phyloP scores from a whole-genome alignment of 2,113 vertebrate genomes.

The Eidolon helvum region DNA sequence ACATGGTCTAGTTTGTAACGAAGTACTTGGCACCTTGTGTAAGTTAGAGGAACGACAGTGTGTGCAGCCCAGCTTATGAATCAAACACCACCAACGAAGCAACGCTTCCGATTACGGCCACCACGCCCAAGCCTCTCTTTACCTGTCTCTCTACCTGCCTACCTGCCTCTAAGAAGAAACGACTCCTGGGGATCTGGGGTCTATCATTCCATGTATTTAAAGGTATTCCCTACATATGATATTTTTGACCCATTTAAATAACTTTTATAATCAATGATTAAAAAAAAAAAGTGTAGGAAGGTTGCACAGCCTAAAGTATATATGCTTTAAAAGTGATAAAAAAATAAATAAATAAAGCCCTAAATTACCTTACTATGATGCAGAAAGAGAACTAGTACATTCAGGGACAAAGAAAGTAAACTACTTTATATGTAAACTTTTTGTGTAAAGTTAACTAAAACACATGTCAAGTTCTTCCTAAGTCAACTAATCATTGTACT shows the following conservation, averaged over 20 bases:
- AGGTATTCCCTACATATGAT: not conserved
- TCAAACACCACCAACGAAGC: not conserved
- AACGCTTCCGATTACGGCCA: not conserved
- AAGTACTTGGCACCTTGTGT: not conserved
- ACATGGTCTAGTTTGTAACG: not conserved
- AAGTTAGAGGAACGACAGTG: not conserved
- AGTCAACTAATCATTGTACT: not conserved
- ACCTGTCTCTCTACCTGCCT: not conserved
- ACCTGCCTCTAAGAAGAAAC: not conserved
- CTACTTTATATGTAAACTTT: not conserved
- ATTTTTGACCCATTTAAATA: not conserved
- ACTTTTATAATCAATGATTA: not conserved
- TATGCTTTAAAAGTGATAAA: not conserved
- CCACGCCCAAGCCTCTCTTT: not conserved
- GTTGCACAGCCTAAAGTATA: not conserved
- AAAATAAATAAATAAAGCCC: not conserved
- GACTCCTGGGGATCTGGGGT: not conserved
- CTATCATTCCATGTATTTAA: not conserved
- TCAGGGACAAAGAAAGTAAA: not conserved
- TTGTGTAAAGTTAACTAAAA: not conserved
- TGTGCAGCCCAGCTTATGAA: not conserved
- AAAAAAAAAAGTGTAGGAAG: not conserved
- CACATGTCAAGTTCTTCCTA: not conserved
- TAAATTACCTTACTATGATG: not conserved
- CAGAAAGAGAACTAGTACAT: not conserved